Evolutionary conservation across 2,888 invertebrate species (phyloP), one percentile per base, ranked within the genome.

Genomic region (Protodeltote pygarga): DNA sequence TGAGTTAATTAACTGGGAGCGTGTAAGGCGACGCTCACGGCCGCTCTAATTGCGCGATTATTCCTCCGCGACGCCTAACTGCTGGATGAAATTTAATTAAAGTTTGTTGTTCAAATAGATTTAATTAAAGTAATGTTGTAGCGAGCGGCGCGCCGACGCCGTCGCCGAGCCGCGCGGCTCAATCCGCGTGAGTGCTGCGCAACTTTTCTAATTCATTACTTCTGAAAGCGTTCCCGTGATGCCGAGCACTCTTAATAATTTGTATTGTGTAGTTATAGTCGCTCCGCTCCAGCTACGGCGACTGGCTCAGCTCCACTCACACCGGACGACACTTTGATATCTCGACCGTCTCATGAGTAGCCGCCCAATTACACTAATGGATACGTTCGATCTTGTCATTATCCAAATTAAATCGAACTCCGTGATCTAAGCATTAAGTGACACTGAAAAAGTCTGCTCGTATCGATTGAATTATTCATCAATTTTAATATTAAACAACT

Each of bases 41-140:
- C 83, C 89, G 89, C 89, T 89, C 92, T 92, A 92, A 92, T 92
- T 92, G 91, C 90, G 82, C 91, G 91, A 91, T 91, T 92, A 91
- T 90, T 89, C 90, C 92, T 89, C 86, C 88, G 86, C 89, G 89
- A 87, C 89, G 90, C 92, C 89, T 90, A 92, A 92, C 92, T 92
- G 91, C 89, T 89, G 86, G 90, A 91, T 92, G 90, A 92, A 91
- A 92, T 92, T 92, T 93, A 92, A 93, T 93, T 93, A 92, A 93
- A 93, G 88, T 92, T 92, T 92, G 92, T 92, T 93, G 92, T 92
- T 92, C 90, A 92, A 92, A 93, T 93, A 92, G 92, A 93, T 93
- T 93, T 93, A 92, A 93, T 93, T 93, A 92, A 93, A 92, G 91
- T 92, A 92, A 92, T 92, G 92, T 88, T 89, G 91, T 89, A 88